A percentile compares a stretch with the other conserved stretches of the same genome.
Conservation (phyloP, 2,888 invertebrate genomes). For the Subacronicta megacephala region DNA sequence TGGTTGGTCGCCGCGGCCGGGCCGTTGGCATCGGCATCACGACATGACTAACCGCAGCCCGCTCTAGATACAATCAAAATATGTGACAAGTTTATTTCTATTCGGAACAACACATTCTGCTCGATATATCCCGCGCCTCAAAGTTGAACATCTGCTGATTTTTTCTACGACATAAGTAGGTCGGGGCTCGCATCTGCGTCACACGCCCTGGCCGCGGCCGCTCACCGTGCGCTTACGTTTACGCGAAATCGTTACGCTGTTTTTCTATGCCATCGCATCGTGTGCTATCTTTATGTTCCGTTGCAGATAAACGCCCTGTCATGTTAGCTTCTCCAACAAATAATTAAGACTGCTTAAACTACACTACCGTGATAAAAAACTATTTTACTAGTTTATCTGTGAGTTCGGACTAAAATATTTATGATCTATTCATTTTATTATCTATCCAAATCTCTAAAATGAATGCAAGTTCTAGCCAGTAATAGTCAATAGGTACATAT, state of each 20-base stretch:
- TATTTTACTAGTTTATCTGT: no score
- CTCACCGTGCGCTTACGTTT: constrained; percentile 77
- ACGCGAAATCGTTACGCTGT: constrained; percentile 80
- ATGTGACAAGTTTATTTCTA: constrained; percentile 90
- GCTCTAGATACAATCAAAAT: constrained; percentile 90
- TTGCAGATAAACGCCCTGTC: constrained; percentile 14
- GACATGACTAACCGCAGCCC: constrained; percentile 87
- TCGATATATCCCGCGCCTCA: constrained; percentile 85
- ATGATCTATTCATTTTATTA: no score
- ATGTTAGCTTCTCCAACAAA: neutral
- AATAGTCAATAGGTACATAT: no score
- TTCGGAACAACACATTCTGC: constrained; percentile 87
- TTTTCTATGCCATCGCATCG: constrained; percentile 67
- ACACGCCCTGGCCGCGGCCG: constrained; percentile 72
- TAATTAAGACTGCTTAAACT: neutral
- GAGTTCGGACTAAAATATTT: no score
- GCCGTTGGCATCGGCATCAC: constrained; percentile 87
- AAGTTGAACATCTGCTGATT: constrained; percentile 88
- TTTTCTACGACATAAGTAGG: constrained; percentile 89
- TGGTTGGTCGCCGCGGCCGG: constrained; percentile 75
- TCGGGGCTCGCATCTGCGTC: constrained; percentile 88
- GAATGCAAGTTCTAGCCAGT: no score
- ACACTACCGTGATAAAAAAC: no score
- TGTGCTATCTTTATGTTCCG: constrained; percentile 29
- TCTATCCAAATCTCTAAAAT: no score